Conservation (phyloP, 2,797 vertebrate species). For the Botia kubotai region DNA sequence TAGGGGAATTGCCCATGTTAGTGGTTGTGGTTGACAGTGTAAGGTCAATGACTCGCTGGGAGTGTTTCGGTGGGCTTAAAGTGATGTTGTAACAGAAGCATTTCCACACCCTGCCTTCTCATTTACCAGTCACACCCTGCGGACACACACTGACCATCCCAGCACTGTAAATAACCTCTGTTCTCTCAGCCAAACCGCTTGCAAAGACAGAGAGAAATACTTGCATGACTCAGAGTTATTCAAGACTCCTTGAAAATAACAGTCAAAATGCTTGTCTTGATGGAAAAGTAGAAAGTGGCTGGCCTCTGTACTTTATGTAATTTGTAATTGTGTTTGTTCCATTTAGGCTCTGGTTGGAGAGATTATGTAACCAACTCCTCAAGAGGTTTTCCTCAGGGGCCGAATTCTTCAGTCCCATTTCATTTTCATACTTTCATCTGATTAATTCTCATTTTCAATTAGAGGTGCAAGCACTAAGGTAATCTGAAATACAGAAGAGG, state of each 20-base stretch:
- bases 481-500: slow-evolving; percentile 34
- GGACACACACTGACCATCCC: slow-evolving; percentile 47
- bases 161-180: slow-evolving; percentile 64
- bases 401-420: slow-evolving; percentile 56
- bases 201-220: slow-evolving; percentile 54
- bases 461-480: slow-evolving; percentile 41
- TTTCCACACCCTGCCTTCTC: slow-evolving; percentile 42
- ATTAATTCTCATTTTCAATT: slow-evolving; percentile 70
- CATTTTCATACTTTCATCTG: slow-evolving; percentile 64
- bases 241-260: slow-evolving; percentile 62
- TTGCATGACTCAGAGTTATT: slow-evolving; percentile 71
- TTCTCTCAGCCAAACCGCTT: slow-evolving; percentile 59
- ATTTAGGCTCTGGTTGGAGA: slow-evolving; percentile 60
- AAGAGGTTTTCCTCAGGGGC: slow-evolving; percentile 59
- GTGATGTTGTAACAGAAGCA: slow-evolving; percentile 9
- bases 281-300: slow-evolving; percentile 67
- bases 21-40: slow-evolving; percentile 20
- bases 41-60: slow-evolving; percentile 72
- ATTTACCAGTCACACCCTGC: slow-evolving; percentile 36
- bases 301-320: slow-evolving; percentile 66
- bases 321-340: slow-evolving; percentile 62
- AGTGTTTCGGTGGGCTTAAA: slow-evolving; percentile 60
- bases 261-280: slow-evolving; percentile 58
- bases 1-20: slow-evolving; percentile 36
- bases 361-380: slow-evolving; percentile 71